phyloP scores from a whole-genome alignment of 2,888 invertebrate genomes.

The Cordilura impudica region DNA sequence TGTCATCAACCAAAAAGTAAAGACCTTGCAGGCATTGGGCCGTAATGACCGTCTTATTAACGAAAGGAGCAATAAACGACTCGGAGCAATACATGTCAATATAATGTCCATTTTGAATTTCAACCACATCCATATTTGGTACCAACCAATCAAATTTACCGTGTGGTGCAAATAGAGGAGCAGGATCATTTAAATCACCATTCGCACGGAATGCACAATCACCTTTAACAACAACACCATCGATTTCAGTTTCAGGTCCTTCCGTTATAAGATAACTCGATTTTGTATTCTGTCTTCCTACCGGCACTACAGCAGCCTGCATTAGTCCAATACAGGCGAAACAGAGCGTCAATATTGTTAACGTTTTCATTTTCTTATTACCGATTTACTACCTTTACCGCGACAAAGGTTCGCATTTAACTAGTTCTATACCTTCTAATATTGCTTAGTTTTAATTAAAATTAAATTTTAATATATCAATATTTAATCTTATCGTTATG shows the following conservation, averaged over 20 bases:
- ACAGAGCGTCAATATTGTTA: not conserved
- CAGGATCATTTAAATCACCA: constrained; percentile 77
- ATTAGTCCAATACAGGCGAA: not conserved
- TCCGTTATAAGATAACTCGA: not conserved
- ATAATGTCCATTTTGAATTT: constrained; percentile 65
- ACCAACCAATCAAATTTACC: constrained; percentile 70
- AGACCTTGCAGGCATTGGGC: constrained; percentile 69
- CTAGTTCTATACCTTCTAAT: not conserved
- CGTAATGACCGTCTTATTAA: constrained; percentile 64
- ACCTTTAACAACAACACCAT: constrained; percentile 42
- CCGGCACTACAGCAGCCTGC: not conserved
- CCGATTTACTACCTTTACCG: not conserved
- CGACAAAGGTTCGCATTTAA: not conserved
- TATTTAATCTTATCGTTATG: constrained; percentile 23
- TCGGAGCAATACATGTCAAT: constrained; percentile 72
- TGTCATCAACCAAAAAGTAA: constrained; percentile 66
- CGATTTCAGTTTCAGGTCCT: not conserved
- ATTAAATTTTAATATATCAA: not conserved
- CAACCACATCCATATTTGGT: constrained; percentile 66
- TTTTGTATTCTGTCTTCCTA: not conserved
- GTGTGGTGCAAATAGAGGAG: constrained; percentile 80
- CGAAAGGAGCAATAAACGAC: constrained; percentile 62
- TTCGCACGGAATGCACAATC: constrained; percentile 37
- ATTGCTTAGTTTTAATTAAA: not conserved
- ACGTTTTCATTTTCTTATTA: not conserved